These are phyloP conservation scores for Apis florea DNA, from an alignment of 1,140 invertebrate genomes.

Conservation along the genomic window DNA sequence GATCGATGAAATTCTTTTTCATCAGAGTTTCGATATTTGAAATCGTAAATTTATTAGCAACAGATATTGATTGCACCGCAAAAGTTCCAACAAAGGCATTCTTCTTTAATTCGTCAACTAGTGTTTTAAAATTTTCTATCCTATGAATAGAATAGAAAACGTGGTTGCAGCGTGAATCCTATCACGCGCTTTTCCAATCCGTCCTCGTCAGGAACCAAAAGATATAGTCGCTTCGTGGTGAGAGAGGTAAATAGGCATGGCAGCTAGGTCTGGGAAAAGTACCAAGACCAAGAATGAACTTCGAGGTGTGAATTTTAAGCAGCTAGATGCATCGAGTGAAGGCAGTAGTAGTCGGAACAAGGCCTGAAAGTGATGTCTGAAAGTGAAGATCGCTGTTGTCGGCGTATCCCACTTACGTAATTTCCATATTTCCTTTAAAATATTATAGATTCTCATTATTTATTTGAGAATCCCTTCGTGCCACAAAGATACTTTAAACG, in stretches of 20 bases:
- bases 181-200: constrained; percentile 56
- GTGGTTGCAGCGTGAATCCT: constrained; percentile 65
- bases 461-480: neutral
- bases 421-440: neutral
- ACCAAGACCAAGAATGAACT: constrained; percentile 21
- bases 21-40: too few species aligned
- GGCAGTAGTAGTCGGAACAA: constrained; percentile 18
- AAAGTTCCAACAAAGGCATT: too few species aligned
- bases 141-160: constrained; percentile 49
- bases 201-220: constrained; percentile 50
- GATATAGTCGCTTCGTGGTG: constrained; percentile 46
- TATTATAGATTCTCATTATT: neutral
- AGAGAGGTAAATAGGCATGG: constrained; percentile 40
- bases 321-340: constrained; percentile 3
- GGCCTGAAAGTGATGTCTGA: constrained; percentile 18
- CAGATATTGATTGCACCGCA: too few species aligned
- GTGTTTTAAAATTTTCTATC: too few species aligned
- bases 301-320: constrained; percentile 58
- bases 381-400: constrained; percentile 26
- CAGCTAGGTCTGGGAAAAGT: constrained; percentile 45
- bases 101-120: too few species aligned
- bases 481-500: neutral
- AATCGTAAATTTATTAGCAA: too few species aligned
- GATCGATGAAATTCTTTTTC: too few species aligned
- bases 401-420: constrained; percentile 4